Conservation (phyloP, 2,113 vertebrate genomes). For the Progne subis region DNA sequence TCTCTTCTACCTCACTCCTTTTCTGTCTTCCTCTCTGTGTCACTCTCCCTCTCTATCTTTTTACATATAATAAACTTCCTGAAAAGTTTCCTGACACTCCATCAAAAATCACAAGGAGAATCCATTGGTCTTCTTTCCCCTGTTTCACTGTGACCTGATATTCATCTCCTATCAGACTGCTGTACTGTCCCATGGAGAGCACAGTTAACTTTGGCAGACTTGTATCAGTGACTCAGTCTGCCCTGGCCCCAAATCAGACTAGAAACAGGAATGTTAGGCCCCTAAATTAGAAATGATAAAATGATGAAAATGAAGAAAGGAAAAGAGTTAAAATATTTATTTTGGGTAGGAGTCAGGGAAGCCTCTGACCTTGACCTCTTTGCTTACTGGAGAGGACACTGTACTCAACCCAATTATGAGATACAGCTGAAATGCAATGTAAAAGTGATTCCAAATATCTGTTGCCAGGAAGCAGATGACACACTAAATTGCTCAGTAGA, state of each 20-base stretch:
- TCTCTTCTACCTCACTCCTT: background rate
- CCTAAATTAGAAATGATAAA: slow-evolving; percentile 59
- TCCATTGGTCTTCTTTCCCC: background rate
- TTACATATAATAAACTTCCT: background rate
- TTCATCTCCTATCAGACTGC: background rate
- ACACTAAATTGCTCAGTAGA: slow-evolving; percentile 80
- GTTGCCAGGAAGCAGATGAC: slow-evolving; percentile 83
- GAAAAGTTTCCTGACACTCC: background rate
- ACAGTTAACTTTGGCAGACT: background rate
- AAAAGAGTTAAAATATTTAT: slow-evolving; percentile 51
- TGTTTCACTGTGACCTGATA: background rate
- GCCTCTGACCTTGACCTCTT: slow-evolving; percentile 67
- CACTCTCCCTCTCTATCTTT: rapidly evolving
- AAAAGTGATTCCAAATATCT: slow-evolving; percentile 77
- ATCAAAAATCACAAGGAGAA: background rate
- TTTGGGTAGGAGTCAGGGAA: slow-evolving; percentile 49
- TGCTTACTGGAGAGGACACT: slow-evolving; percentile 47
- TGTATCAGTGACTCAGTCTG: slow-evolving; percentile 33
- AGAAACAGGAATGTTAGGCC: slow-evolving; percentile 9
- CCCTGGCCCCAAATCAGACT: slow-evolving; percentile 48
- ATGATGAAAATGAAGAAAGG: slow-evolving; percentile 23
- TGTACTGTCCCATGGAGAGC: background rate
- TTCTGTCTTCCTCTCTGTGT: too few relatives aligned
- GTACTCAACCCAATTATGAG: slow-evolving; percentile 60
- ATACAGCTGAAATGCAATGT: slow-evolving; percentile 68